Percentiles rank a stretch among this genome's conserved stretches.
These are phyloP conservation scores for Tenualosa thibaudeaui DNA, from an alignment of 2,797 vertebrate genomes.

Conservation along the genomic window DNA sequence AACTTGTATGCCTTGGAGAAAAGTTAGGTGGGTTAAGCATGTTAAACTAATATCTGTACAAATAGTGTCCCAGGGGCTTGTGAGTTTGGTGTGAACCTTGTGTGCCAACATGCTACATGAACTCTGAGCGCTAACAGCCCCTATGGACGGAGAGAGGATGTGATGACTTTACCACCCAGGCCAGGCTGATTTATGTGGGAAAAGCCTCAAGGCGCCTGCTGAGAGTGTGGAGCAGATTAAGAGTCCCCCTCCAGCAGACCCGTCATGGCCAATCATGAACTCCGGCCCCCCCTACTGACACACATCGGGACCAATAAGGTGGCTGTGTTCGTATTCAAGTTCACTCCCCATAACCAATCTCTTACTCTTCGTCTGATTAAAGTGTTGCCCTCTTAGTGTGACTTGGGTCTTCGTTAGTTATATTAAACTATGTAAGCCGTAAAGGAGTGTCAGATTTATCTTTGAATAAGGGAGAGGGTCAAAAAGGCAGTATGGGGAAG, in stretches of 20 bases:
- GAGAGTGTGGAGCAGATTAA: conserved; percentile 77
- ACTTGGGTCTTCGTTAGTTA: not conserved
- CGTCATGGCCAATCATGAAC: conserved; percentile 73
- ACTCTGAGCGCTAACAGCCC: conserved; percentile 68
- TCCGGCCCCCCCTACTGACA: conserved; percentile 65
- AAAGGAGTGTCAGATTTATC: not conserved
- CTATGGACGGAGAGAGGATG: conserved; percentile 67
- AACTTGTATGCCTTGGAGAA: not conserved
- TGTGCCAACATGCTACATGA: conserved; percentile 57
- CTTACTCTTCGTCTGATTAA: not conserved
- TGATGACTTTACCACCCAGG: conserved; percentile 81
- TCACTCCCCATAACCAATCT: conserved; percentile 30
- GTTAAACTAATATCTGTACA: not conserved
- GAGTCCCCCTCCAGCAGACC: conserved; percentile 66
- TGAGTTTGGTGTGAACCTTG: conserved; percentile 56
- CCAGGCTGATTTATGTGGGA: conserved; percentile 82
- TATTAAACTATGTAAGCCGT: not conserved
- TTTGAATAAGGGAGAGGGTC: not conserved
- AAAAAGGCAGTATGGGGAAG: not conserved
- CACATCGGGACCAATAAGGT: conserved; percentile 67
- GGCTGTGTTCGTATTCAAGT: conserved; percentile 41
- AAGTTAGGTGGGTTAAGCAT: not conserved
- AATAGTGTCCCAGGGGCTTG: conserved; percentile 17
- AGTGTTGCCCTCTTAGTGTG: not conserved
- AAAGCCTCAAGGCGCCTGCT: conserved; percentile 70